Evolutionary conservation across 30 jellyfish, hydroid and myxozoan species (phyloP), one percentile per base, ranked within the genome.

Genomic region (Morbakka virulenta): DNA sequence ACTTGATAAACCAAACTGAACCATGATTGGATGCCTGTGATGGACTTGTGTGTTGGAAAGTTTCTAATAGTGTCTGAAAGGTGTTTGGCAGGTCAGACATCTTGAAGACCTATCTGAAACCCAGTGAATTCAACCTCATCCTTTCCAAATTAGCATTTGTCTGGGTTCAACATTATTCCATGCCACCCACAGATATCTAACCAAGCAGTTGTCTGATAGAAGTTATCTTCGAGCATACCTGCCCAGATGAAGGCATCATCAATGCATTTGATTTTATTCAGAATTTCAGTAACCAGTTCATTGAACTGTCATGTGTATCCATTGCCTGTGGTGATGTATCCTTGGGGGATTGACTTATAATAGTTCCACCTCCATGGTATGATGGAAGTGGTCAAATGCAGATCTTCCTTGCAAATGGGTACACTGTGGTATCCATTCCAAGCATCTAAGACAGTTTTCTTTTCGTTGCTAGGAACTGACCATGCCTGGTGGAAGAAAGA

Each of bases 371-470:
- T 92, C 95, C 95, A 84, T 64, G 51, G 77, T 2, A 81, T 77
- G 65, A 85, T 77, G 36, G 69, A 85, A 11, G 88, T 70, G 2
- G 87, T 81, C 2, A 79, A 68, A 2, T 34, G 26, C 26, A 36
- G 32, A 35, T 77, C 69, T 9, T 57, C 78, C 23, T 2, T 28
- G 57, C 17, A 9, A 11, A 83, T 72, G 29, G 85, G 31, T 3
- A 76, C 73, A 74, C 82, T 78, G 82, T 85, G 87, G 77, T 85
- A 85, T 4, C 96, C 88, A 72, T 76, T 65, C 95, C 94, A 77
- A 21, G 96, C 88, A 53, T 85, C 96, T 2, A 85, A 2, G 23
- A 85, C 87, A 1, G 96, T 85, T 33, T 85, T 85, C 49, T 28
- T 49, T 9, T 80, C 79, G 50, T 24, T 3, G 20, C 63, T 34